These are phyloP conservation scores for Bombus confusus DNA, from an alignment of 1,140 invertebrate species.

Conservation along the genomic window DNA sequence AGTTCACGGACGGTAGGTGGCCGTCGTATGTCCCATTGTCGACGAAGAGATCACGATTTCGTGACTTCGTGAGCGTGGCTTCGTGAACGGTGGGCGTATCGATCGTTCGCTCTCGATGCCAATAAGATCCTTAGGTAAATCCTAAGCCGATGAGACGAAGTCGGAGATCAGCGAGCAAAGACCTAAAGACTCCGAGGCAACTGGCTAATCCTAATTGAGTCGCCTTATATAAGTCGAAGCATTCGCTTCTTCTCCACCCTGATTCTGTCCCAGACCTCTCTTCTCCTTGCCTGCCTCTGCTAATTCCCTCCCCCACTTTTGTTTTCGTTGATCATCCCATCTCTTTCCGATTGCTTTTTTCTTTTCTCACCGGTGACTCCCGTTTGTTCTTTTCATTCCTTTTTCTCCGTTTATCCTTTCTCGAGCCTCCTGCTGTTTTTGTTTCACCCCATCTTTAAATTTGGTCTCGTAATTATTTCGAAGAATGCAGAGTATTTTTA, in stretches of 20 bases:
- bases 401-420: background rate
- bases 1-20: conserved; percentile 51
- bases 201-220: conserved; percentile 79
- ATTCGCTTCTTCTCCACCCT: conserved; percentile 54
- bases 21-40: conserved; percentile 62
- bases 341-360: background rate
- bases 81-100: conserved; percentile 68
- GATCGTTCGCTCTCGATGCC: conserved; percentile 67
- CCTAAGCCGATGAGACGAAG: conserved; percentile 78
- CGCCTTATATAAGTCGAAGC: conserved; percentile 74
- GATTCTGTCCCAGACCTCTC: conserved; percentile 7
- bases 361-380: too few relatives aligned
- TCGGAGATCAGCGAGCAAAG: conserved; percentile 74
- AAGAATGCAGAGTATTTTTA: too few relatives aligned
- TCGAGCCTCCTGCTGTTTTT: background rate
- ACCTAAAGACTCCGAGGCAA: conserved; percentile 66
- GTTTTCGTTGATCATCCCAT: conserved; percentile 1
- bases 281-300: background rate
- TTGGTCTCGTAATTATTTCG: background rate
- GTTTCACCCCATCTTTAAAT: background rate
- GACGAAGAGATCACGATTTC: conserved; percentile 65
- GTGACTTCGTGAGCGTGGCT: conserved; percentile 66
- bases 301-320: background rate
- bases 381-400: background rate
- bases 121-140: conserved; percentile 76